phyloP scores from a whole-genome alignment of 2,113 vertebrate genomes.

The Deroptyus accipitrinus region DNA sequence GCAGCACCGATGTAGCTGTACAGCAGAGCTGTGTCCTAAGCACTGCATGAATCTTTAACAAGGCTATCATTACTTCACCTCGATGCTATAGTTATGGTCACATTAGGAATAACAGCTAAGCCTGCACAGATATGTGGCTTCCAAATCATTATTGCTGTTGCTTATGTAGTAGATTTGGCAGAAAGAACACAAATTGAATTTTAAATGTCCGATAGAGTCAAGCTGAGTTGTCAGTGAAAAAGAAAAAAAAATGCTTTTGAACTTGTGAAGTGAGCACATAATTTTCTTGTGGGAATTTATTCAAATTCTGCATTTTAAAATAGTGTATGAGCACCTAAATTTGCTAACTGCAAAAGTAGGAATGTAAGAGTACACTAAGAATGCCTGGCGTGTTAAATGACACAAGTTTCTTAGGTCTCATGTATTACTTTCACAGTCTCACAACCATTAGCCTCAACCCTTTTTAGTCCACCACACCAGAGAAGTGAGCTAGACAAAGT shows the following conservation, averaged over 20 bases:
- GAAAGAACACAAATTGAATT: slow-evolving; percentile 51
- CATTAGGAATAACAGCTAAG: slow-evolving; percentile 21
- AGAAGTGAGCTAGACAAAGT: slow-evolving; percentile 55
- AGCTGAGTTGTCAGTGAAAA: slow-evolving; percentile 7
- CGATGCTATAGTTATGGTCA: not conserved
- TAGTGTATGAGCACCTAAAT: not conserved
- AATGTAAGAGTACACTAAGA: not conserved
- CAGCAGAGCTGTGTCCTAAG: not conserved
- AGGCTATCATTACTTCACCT: slow-evolving; percentile 2
- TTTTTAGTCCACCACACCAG: slow-evolving; percentile 60
- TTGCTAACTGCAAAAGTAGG: slow-evolving; percentile 12
- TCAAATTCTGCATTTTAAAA: slow-evolving; percentile 58
- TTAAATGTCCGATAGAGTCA: not conserved
- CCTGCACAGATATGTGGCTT: not conserved
- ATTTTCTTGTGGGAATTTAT: slow-evolving; percentile 43
- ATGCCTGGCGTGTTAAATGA: not conserved
- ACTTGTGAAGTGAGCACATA: slow-evolving; percentile 20
- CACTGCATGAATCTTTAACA: slow-evolving; percentile 62
- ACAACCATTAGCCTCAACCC: slow-evolving; percentile 25
- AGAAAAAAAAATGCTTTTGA: slow-evolving; percentile 11
- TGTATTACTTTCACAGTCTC: slow-evolving; percentile 18
- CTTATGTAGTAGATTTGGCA: slow-evolving; percentile 15
- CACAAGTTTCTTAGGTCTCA: slow-evolving; percentile 13
- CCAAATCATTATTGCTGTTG: slow-evolving; percentile 48
- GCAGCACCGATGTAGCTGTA: not conserved